Conservation (phyloP, 2,888 invertebrate genomes). For the Diaperis boleti region DNA sequence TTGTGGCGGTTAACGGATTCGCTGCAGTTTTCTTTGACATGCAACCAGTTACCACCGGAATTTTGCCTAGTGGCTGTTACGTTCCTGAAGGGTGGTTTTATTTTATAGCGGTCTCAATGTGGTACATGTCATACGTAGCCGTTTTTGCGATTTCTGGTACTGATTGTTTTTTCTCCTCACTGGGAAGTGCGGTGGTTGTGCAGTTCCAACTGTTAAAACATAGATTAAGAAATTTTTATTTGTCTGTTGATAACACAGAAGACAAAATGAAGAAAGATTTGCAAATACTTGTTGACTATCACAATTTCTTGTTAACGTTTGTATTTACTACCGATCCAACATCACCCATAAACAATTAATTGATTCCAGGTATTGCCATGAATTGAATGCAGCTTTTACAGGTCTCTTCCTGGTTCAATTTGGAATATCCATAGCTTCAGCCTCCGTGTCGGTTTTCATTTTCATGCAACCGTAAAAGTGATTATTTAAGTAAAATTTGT, state of each 20-base stretch:
- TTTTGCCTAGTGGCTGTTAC: neutral
- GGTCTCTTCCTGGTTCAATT: slow-evolving; percentile 2
- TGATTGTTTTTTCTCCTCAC: slow-evolving; percentile 6
- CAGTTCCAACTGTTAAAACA: slow-evolving; percentile 10
- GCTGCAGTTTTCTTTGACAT: neutral
- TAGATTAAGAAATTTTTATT: neutral
- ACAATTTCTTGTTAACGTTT: slow-evolving; percentile 3
- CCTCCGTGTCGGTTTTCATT: slow-evolving; percentile 4
- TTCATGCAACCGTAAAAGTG: slow-evolving; percentile 7
- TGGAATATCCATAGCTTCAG: neutral
- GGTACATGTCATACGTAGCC: slow-evolving; percentile 8
- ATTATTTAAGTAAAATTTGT: neutral
- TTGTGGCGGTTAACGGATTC: no score
- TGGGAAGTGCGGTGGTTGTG: neutral
- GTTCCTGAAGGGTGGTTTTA: slow-evolving; percentile 17
- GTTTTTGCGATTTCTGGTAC: neutral
- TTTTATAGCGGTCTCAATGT: neutral
- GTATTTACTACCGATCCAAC: neutral
- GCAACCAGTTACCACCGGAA: slow-evolving; percentile 7
- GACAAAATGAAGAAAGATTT: neutral
- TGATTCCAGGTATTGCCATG: neutral
- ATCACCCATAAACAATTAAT: no score
- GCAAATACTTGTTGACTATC: neutral
- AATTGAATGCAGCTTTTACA: neutral
- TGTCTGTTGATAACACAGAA: neutral